phyloP scores from a whole-genome alignment of 2,113 vertebrate genomes.

The Forbesichthys papilliferus region DNA sequence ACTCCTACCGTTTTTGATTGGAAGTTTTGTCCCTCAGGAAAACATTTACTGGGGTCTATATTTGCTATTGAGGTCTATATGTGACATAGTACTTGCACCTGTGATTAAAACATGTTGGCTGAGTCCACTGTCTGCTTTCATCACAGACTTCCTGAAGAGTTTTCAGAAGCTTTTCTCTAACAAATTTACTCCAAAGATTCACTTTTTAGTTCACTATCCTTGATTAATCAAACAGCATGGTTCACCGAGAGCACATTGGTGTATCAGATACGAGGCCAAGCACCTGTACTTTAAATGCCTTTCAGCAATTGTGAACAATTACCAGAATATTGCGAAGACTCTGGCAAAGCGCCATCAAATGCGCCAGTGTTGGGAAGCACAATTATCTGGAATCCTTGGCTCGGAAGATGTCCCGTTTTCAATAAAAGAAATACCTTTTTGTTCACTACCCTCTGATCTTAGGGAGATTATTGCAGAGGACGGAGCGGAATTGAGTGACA shows the following conservation, averaged over 20 bases:
- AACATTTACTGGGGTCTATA: background rate
- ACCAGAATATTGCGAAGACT: background rate
- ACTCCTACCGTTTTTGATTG: background rate
- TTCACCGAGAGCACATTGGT: background rate
- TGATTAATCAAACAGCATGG: background rate
- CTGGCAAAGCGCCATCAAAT: background rate
- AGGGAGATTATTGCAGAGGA: background rate
- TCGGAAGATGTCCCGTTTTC: no score
- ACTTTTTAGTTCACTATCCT: background rate
- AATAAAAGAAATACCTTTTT: background rate
- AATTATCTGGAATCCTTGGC: background rate
- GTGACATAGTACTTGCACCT: background rate
- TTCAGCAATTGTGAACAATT: background rate
- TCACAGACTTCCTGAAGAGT: background rate
- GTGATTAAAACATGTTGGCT: background rate
- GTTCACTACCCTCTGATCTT: background rate
- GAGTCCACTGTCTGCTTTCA: constrained; percentile 1
- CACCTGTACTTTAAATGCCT: background rate
- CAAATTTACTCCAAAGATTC: background rate
- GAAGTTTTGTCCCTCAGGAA: background rate
- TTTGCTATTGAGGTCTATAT: constrained; percentile 1
- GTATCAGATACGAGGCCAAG: background rate
- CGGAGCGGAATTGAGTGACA: background rate
- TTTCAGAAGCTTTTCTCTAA: background rate
- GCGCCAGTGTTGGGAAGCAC: constrained; percentile 1